Base-by-base conservation (phyloP, 1,140 invertebrate species). In the Babylonia areolata region DNA sequence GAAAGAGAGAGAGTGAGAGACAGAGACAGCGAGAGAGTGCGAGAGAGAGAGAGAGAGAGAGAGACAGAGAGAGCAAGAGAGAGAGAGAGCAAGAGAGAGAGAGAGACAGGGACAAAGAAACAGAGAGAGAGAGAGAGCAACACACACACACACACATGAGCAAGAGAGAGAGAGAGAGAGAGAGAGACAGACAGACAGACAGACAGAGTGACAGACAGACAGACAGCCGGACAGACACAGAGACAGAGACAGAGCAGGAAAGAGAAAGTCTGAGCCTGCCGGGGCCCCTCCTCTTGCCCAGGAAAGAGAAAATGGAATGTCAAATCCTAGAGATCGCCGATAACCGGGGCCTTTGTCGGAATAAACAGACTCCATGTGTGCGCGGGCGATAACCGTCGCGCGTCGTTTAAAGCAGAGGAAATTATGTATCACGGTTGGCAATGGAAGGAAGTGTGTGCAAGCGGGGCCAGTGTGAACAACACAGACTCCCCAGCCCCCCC, bases 281-380 rank as follows among this genome's bases (percentile, higher is more conserved):
- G 46, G 46, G 20, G 46, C 46, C 20, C 9, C 46, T 51, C 46
- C 9, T 11, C 20, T 20, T 6, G 9, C 6, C 46, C 46, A 51
- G 20, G 28, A 28, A 33, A 37, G 37, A 77, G 75, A 77, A 77
- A 77, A 77, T 77, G 75, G 75, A 77, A 77, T 77, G 75, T 77
- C 75, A 77, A 77, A 77, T 64, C 58, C 75, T 39, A 28, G 37
- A 77, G 75, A 77, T 77, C 35, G 23, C 3, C 3, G 75, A 77
- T 77, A 39, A 37, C 75, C 75, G 75, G 9, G 75, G 28, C 75
- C 31, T 73, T 77, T 77, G 75, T 77, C 75, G 75, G 75, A 77
- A 77, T 77, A 77, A 77, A 77, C 75, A 77, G 75, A 40, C 75
- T 77, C 75, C 75, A 77, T 77, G 75, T 77, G 75, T 51, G 78